Percentiles rank a stretch among this genome's conserved stretches.
These are phyloP conservation scores for Steromphala cineraria DNA, from an alignment of 2,888 invertebrate species.

Conservation along the genomic window DNA sequence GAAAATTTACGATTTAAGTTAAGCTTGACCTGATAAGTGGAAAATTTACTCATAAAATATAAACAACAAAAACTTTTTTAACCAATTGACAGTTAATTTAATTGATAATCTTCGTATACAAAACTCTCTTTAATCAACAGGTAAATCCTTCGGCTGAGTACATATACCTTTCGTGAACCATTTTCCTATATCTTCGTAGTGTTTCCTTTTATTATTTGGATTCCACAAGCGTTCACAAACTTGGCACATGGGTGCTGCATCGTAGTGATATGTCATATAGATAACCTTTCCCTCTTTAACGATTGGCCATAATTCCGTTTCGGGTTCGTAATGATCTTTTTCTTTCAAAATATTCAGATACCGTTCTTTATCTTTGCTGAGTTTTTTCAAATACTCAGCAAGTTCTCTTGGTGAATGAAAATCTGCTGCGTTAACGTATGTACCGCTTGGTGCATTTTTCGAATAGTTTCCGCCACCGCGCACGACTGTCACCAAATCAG, in stretches of 20 bases:
- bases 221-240: constrained; percentile 38
- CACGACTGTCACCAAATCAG: neutral
- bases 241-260: constrained; percentile 29
- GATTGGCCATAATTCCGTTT: constrained; percentile 26
- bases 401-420: constrained; percentile 22
- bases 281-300: neutral
- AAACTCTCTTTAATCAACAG: neutral
- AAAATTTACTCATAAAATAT: no score
- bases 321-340: constrained; percentile 26
- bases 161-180: constrained; percentile 27
- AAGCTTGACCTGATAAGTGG: no score
- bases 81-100: no score
- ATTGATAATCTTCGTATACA: no score
- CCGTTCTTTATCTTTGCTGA: constrained; percentile 8
- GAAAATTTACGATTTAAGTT: no score
- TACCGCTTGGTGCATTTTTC: neutral
- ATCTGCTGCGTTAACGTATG: constrained; percentile 28
- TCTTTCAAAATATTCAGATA: constrained; percentile 27
- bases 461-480: constrained; percentile 2
- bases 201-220: neutral
- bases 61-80: no score
- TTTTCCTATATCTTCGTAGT: neutral
- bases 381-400: constrained; percentile 28
- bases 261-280: constrained; percentile 31
- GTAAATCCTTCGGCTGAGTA: constrained; percentile 11